phyloP scores from a whole-genome alignment of 2,888 invertebrate genomes.

The Orthosia cruda region DNA sequence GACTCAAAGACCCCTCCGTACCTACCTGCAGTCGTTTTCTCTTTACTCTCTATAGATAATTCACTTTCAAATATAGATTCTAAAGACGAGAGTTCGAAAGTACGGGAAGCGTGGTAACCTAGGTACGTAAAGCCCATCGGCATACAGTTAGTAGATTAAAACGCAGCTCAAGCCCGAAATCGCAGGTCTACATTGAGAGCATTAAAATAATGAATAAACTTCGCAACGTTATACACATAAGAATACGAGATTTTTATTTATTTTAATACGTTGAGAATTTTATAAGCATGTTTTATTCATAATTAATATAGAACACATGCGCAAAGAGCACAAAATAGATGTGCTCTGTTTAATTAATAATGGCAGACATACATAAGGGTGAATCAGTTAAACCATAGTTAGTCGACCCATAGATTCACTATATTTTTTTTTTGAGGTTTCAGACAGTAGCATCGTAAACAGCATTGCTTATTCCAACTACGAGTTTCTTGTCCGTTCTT shows the following conservation, averaged over 20 bases:
- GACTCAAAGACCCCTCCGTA: conserved; percentile 6
- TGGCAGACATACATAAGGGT: too few relatives aligned
- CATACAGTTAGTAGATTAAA: conserved; percentile 52
- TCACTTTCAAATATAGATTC: conserved; percentile 28
- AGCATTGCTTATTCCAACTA: conserved; percentile 33
- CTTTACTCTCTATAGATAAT: conserved; percentile 33
- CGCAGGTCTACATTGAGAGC: conserved; percentile 49
- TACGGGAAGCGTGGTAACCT: conserved; percentile 4
- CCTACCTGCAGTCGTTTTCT: conserved; percentile 8
- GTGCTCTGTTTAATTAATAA: too few relatives aligned
- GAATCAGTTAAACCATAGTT: too few relatives aligned
- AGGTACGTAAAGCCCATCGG: conserved; percentile 30
- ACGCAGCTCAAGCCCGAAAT: conserved; percentile 38
- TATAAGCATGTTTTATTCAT: conserved; percentile 28
- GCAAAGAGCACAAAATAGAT: not conserved
- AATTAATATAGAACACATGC: not conserved
- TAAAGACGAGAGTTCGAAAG: conserved; percentile 20
- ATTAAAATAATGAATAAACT: conserved; percentile 53
- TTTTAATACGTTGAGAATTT: conserved; percentile 38
- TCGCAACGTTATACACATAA: conserved; percentile 21
- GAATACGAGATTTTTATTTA: conserved; percentile 34
- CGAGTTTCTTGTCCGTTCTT: too few relatives aligned
- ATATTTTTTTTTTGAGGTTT: too few relatives aligned
- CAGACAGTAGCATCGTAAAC: too few relatives aligned
- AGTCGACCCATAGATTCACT: too few relatives aligned